These are phyloP conservation scores for Lycophotia porphyrea DNA, from an alignment of 2,888 invertebrate species.

Conservation along the genomic window DNA sequence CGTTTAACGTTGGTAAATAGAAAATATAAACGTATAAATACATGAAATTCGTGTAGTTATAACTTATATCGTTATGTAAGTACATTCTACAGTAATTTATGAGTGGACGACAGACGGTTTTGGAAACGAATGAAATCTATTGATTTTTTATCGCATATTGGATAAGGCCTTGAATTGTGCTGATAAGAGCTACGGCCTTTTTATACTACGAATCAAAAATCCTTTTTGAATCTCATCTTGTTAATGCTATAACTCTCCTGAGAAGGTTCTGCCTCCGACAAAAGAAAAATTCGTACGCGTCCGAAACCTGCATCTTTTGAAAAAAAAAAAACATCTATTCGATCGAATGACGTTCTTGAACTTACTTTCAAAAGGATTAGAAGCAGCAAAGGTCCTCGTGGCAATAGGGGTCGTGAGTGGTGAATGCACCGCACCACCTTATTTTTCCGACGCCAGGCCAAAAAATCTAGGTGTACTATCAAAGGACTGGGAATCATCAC, in stretches of 20 bases:
- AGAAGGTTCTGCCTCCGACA: not conserved
- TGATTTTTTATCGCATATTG: not conserved
- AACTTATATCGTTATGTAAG: no score
- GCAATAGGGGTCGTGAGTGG: not conserved
- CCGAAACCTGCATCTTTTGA: not conserved
- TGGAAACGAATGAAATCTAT: constrained; percentile 18
- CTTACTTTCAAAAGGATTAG: not conserved
- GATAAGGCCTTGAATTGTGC: not conserved
- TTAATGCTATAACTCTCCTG: not conserved
- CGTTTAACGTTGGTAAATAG: not conserved
- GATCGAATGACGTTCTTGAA: not conserved
- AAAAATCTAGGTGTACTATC: not conserved
- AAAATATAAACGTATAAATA: not conserved
- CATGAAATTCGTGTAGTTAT: no score
- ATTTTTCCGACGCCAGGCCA: not conserved
- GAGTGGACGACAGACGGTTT: not conserved
- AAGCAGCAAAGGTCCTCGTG: no score
- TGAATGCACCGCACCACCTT: not conserved
- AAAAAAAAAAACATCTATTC: not conserved
- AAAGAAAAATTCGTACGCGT: no score
- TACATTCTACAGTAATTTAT: not conserved
- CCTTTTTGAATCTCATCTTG: not conserved
- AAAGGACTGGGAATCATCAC: not conserved
- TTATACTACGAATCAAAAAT: not conserved
- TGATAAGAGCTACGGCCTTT: not conserved